Evolutionary conservation across 2,888 invertebrate genomes (phyloP).

Genomic region (Sialis lutaria): DNA sequence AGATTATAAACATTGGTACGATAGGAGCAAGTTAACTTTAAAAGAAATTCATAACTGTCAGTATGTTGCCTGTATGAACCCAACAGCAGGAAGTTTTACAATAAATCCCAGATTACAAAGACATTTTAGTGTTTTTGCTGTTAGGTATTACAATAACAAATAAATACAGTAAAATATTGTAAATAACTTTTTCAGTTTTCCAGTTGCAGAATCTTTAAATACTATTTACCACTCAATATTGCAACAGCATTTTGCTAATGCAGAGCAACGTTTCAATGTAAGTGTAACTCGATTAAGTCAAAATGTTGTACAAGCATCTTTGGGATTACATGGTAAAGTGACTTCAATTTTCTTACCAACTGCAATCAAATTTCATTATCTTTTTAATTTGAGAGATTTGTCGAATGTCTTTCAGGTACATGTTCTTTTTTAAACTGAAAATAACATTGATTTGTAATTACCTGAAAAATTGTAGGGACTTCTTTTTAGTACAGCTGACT

Average conservation of each 20-base stretch:
- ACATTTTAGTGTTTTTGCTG: slow-evolving; percentile 78
- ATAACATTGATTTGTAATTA: background rate
- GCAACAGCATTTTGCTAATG: slow-evolving; percentile 66
- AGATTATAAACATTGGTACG: slow-evolving; percentile 93
- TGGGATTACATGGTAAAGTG: slow-evolving; percentile 73
- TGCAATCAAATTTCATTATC: slow-evolving; percentile 91
- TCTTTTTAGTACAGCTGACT: slow-evolving; percentile 78
- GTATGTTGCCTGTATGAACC: slow-evolving; percentile 96
- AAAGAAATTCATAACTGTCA: slow-evolving; percentile 96
- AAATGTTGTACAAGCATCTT: slow-evolving; percentile 65
- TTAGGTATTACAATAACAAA: slow-evolving; percentile 27
- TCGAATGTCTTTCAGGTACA: slow-evolving; percentile 86
- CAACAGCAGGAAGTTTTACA: slow-evolving; percentile 92
- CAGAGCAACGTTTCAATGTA: slow-evolving; percentile 61
- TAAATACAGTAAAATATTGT: background rate
- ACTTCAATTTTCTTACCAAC: slow-evolving; percentile 83
- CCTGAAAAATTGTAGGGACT: slow-evolving; percentile 45
- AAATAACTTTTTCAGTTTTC: slow-evolving; percentile 29
- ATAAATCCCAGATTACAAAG: slow-evolving; percentile 87
- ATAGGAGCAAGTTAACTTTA: slow-evolving; percentile 67
- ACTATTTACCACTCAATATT: slow-evolving; percentile 82
- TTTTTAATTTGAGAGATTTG: slow-evolving; percentile 87
- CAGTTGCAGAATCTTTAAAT: slow-evolving; percentile 63
- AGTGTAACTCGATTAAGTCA: slow-evolving; percentile 47
- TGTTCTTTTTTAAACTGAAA: background rate